Conservation (phyloP, 2,888 invertebrate species). For the Eugnorisma glareosa region DNA sequence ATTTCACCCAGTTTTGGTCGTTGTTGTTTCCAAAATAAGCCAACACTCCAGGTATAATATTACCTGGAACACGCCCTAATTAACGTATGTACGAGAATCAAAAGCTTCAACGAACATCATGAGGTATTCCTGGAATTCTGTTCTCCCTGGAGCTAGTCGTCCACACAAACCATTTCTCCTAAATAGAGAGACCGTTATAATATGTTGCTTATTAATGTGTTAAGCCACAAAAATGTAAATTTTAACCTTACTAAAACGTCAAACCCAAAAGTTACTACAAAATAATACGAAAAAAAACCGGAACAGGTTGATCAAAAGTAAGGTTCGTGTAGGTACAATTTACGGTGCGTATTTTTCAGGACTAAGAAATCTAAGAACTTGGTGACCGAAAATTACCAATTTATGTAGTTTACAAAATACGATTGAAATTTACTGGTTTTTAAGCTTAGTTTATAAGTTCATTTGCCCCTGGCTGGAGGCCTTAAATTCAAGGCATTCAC, state of each 20-base stretch:
- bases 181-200: neutral
- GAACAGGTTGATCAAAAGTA: neutral
- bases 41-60: neutral
- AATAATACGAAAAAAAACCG: neutral
- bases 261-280: neutral
- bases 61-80: neutral
- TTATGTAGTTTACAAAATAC: neutral
- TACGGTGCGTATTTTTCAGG: neutral
- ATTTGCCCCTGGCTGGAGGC: no score
- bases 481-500: no score
- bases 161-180: neutral
- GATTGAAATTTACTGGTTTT: no score
- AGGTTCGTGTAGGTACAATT: neutral
- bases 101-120: neutral
- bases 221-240: neutral
- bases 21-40: neutral
- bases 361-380: neutral
- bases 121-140: neutral
- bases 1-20: neutral
- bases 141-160: no score
- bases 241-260: no score
- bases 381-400: neutral
- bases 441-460: no score
- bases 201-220: neutral
- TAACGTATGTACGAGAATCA: neutral